Evolutionary conservation across 2,888 invertebrate genomes (phyloP).

Genomic region (Amphipyra tragopoginis): DNA sequence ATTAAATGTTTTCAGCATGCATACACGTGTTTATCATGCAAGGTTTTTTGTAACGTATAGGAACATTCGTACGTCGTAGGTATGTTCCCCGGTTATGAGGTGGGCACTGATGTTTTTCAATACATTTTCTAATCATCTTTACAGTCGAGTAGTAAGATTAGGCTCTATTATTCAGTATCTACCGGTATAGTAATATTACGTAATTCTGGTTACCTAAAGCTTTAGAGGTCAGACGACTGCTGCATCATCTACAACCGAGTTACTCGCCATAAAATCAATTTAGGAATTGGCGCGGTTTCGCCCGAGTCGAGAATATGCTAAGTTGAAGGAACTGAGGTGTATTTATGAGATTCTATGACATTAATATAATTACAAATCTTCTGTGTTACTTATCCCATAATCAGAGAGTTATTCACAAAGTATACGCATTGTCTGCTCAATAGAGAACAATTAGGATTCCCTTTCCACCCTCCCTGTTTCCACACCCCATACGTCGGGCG

Average conservation of each 20-base stretch:
- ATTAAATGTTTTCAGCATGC: conserved; percentile 25
- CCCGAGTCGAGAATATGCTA: too few species aligned
- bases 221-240: too few species aligned
- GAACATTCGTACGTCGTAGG: too few species aligned
- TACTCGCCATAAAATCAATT: too few species aligned
- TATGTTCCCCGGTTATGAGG: too few species aligned
- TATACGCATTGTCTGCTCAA: conserved; percentile 63
- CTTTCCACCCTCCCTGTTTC: conserved; percentile 56
- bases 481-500: conserved; percentile 61
- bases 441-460: conserved; percentile 71
- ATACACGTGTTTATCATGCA: conserved; percentile 13
- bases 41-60: conserved; percentile 15
- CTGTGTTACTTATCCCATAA: conserved; percentile 46
- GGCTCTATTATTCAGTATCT: too few species aligned
- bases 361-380: conserved; percentile 19
- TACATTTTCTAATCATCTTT: too few species aligned
- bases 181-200: too few species aligned
- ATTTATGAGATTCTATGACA: conserved; percentile 6
- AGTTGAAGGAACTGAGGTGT: neutral
- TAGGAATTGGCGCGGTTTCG: neutral
- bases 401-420: conserved; percentile 60
- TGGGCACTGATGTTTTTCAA: too few species aligned
- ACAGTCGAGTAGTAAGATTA: too few species aligned
- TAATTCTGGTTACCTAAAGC: too few species aligned
- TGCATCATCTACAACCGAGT: too few species aligned